A percentile compares a stretch with the other conserved stretches of the same genome.
Conservation (phyloP, 2,113 vertebrate genomes). For the Prunella fulvescens region DNA sequence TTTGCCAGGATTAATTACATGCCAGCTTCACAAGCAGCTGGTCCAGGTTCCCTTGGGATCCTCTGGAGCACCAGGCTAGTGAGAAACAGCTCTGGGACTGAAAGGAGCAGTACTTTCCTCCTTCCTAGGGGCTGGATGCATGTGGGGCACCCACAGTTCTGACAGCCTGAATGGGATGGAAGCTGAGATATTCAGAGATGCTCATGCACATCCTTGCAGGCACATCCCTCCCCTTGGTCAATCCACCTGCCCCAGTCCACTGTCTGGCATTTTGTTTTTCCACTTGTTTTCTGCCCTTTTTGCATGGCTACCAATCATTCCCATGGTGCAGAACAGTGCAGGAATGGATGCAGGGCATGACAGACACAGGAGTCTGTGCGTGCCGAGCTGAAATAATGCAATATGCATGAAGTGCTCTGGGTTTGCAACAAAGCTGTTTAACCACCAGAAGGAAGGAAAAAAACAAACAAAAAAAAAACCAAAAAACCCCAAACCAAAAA, state of each 20-base stretch:
- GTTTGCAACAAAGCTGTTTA: constrained; percentile 15
- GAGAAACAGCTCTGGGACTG: not conserved
- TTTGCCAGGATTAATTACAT: not conserved
- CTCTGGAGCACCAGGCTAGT: not conserved
- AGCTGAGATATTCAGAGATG: not conserved
- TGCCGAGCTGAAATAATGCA: not conserved
- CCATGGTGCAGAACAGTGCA: not conserved
- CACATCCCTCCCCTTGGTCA: not conserved
- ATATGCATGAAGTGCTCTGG: constrained; percentile 22
- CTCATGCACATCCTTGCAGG: not conserved
- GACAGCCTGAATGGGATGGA: not conserved
- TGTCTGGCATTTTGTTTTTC: not conserved
- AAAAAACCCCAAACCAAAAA: too few species aligned
- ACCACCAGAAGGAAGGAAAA: not conserved
- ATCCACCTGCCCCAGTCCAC: not conserved
- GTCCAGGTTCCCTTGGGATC: not conserved
- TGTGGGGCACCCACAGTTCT: not conserved
- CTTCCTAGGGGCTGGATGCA: not conserved
- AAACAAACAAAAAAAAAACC: too few species aligned
- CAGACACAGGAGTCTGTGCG: not conserved
- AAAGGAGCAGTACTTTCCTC: not conserved
- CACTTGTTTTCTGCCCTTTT: not conserved
- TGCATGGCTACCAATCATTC: not conserved
- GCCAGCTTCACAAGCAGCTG: not conserved
- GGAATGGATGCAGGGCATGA: not conserved